phyloP scores from a whole-genome alignment of 2,113 vertebrate species.

The Rhinolophus ferrumequinum region DNA sequence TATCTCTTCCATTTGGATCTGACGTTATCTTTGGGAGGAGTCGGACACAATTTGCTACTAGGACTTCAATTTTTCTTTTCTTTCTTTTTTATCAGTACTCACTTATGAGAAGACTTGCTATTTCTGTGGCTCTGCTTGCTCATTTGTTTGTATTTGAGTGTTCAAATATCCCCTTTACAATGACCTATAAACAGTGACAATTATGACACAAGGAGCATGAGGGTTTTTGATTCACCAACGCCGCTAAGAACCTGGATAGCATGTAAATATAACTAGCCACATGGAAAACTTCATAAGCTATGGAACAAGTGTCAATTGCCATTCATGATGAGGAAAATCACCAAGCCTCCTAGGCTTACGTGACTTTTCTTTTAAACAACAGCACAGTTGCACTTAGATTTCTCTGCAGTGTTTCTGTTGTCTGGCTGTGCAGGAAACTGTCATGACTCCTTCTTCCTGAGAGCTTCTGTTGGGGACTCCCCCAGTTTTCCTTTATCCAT shows the following conservation, averaged over 20 bases:
- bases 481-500: background rate
- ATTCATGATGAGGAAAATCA: background rate
- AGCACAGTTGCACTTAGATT: background rate
- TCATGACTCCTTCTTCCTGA: background rate
- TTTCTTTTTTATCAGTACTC: background rate
- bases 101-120: background rate
- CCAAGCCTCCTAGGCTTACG: background rate
- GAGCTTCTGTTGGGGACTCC: background rate
- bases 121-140: background rate
- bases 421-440: background rate
- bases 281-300: background rate
- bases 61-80: background rate
- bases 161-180: background rate
- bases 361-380: slow-evolving; percentile 23
- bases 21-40: background rate
- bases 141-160: background rate
- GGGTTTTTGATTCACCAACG: background rate
- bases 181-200: background rate
- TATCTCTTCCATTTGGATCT: background rate
- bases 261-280: background rate
- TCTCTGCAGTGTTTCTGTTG: slow-evolving; percentile 20
- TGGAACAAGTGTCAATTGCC: background rate
- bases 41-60: background rate
- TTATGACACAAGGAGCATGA: background rate
- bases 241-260: slow-evolving; percentile 1